Evolutionary conservation across 2,888 invertebrate genomes (phyloP), one percentile per base, ranked within the genome.

Genomic region (Congeria kusceri): DNA sequence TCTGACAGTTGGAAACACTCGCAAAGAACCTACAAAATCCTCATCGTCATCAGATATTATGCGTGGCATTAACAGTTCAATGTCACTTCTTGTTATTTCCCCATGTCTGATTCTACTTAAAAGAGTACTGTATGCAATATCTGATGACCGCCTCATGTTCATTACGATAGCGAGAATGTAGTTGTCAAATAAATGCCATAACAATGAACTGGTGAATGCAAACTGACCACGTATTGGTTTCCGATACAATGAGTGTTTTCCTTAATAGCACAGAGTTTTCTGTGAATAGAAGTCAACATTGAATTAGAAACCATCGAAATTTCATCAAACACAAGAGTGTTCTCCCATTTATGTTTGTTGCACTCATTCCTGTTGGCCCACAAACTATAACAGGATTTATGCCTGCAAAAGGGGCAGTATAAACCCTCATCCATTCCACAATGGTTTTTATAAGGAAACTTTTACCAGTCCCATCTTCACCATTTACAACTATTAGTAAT

Each of bases 281-380:
- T 77, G 47, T 80, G 69, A 62, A 80, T 77, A 56, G 39, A 67
- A n/a, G 57, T 62, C 20, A 77, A 46, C 39, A 61, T 77, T 39
- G n/a, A 18, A 20, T 56, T 62, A 28, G 73, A n/a, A 25, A 80
- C 80, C 70, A 80, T 77, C 25, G 77, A 73, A 18, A 80, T 77
- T 63, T 80, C 80, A 80, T 80, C 80, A 62, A 77, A 77, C 18
- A 80, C 25, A n/a, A 80, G n/a, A 80, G 27, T 47, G 80, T 80
- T 29, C 29, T 77, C 20, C 81, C 81, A 44, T 67, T 20, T 20
- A 77, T 78, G 66, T 77, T 82, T 72, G 68, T 75, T 25, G 82
- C 82, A 71, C 72, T 71, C 56, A 75, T 78, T 29, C 82, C 78
- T 44, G 76, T 82, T 53, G 78, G 76, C 46, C 66, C 78, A 76